Conservation (phyloP, 2,888 invertebrate species). For the Caenorhabditis uteleia region DNA sequence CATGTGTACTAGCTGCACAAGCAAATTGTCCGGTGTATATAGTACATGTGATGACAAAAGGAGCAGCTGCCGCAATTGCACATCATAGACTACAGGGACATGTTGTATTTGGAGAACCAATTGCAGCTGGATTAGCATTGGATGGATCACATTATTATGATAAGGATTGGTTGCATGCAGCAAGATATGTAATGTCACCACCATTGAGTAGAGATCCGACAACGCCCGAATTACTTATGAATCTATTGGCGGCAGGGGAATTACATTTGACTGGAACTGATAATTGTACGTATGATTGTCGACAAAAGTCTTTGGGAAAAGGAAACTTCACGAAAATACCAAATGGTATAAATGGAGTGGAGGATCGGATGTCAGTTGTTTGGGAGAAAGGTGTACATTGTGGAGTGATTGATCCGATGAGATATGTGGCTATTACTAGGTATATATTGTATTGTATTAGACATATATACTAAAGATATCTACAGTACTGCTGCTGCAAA, state of each 20-base stretch:
- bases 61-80: slow-evolving; percentile 82
- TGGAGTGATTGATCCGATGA: slow-evolving; percentile 88
- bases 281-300: slow-evolving; percentile 90
- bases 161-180: slow-evolving; percentile 84
- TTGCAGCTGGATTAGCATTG: slow-evolving; percentile 83
- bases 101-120: slow-evolving; percentile 86
- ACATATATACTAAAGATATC: not conserved
- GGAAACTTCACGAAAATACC: slow-evolving; percentile 60
- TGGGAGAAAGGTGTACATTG: slow-evolving; percentile 88
- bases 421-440: slow-evolving; percentile 94
- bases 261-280: slow-evolving; percentile 94
- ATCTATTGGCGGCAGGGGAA: slow-evolving; percentile 86
- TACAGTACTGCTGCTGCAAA: slow-evolving; percentile 82
- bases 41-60: slow-evolving; percentile 91
- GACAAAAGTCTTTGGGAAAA: slow-evolving; percentile 87
- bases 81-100: slow-evolving; percentile 74
- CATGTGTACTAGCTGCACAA: slow-evolving; percentile 84
- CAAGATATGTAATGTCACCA: slow-evolving; percentile 90
- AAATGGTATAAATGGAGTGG: slow-evolving; percentile 91
- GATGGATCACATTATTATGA: slow-evolving; percentile 83
- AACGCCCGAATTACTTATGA: slow-evolving; percentile 82
- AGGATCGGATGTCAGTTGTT: slow-evolving; percentile 90
- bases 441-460: not conserved
- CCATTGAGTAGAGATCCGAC: slow-evolving; percentile 87
- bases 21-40: slow-evolving; percentile 88